phyloP scores from a whole-genome alignment of 2,797 vertebrate genomes.

The Diplodus puntazzo region DNA sequence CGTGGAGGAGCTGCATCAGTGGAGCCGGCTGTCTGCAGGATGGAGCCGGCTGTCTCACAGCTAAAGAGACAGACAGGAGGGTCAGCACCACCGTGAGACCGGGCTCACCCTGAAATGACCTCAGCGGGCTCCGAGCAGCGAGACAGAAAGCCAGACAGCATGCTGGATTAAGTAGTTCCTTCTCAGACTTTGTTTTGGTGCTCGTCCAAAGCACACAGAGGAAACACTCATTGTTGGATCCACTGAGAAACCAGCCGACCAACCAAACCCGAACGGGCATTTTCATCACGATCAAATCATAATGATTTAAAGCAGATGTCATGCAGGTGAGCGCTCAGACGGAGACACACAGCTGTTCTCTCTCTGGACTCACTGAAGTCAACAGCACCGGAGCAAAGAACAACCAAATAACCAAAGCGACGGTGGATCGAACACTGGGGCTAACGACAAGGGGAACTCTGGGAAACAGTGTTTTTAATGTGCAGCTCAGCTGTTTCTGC shows the following conservation, averaged over 20 bases:
- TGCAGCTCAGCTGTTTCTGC: conserved; percentile 10
- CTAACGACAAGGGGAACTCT: neutral
- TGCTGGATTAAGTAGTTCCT: conserved; percentile 48
- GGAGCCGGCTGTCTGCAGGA: conserved; percentile 69
- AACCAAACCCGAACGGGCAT: too few species aligned
- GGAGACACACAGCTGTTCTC: neutral
- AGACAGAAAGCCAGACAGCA: conserved; percentile 52
- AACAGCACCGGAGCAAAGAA: neutral
- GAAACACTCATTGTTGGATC: conserved; percentile 26
- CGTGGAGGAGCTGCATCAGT: conserved; percentile 37
- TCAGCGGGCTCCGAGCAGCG: conserved; percentile 29
- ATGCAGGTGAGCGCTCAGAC: conserved; percentile 24
- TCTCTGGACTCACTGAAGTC: neutral
- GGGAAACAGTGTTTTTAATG: neutral
- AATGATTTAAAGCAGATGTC: conserved; percentile 14
- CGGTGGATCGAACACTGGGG: too few species aligned
- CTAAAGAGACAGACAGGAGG: conserved; percentile 71
- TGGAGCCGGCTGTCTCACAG: conserved; percentile 73
- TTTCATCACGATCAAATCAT: too few species aligned
- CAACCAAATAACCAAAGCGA: neutral
- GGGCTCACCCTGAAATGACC: conserved; percentile 51
- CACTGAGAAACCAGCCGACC: neutral
- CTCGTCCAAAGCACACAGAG: conserved; percentile 55
- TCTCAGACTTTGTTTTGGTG: conserved; percentile 75
- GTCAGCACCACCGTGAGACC: conserved; percentile 71